Evolutionary conservation across 2,888 invertebrate genomes (phyloP), one percentile per base, ranked within the genome.

Genomic region (Argyresthia goedartella): DNA sequence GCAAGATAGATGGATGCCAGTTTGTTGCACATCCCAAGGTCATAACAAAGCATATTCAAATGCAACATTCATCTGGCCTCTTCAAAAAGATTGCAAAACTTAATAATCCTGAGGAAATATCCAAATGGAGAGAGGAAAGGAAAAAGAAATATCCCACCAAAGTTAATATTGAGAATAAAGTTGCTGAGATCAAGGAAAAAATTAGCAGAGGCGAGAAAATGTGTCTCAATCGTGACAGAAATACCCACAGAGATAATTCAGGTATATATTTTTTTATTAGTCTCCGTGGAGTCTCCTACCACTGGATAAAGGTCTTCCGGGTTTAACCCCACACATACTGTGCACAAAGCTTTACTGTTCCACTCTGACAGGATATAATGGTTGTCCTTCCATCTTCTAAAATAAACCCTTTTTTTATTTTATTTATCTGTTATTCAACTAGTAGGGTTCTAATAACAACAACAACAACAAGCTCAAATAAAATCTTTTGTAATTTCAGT

Each of bases 11-110:
- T 62, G 93, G 93, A 11, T 97, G 97, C 68, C 88, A 86, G 39
- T 95, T 94, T 78, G 84, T 90, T 54, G 95, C 94, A 4, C 93
- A 94, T 69, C 90, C 92, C 4, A 91, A 91, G 71, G 88, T 96
- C 1, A 90, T 97, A 11, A 91, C 92, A 55, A 91, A 91, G 60
- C 97, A 97, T 68, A 90, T 95, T 59, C 88, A 89, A 70, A 91
- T 93, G 88, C 94, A 96, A 77, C 97, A 97, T 75, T 88, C 89
- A 7, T 91, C 92, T n/a, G 96, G 96, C 0, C 75, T 96, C 14
- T 97, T 92, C 65, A 89, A 92, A 51, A 92, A 91, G 73, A 92
- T 97, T 55, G 90, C 91, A 59, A 91, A 92, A 59, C 66, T 93
- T 7, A 90, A 92, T 56, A 92, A 93, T 6, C 92, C 93, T 0